phyloP scores from a whole-genome alignment of 1,140 invertebrate species.

The Belonocnema kinseyi region DNA sequence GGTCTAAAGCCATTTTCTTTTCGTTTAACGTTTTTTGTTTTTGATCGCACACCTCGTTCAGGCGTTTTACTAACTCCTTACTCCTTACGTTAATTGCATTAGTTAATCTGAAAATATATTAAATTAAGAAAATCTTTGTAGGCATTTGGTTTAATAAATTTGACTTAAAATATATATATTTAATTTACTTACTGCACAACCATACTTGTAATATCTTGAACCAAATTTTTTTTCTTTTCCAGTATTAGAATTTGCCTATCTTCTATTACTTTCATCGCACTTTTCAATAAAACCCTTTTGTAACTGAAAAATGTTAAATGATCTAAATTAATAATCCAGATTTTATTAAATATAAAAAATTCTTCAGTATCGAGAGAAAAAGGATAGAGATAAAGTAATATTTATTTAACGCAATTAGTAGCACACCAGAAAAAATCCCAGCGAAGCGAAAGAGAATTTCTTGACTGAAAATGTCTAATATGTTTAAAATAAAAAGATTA shows the following conservation, averaged over 20 bases:
- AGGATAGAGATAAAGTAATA: too few species aligned
- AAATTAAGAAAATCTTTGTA: conserved; percentile 28
- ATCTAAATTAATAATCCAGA: not conserved
- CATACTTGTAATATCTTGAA: conserved; percentile 90
- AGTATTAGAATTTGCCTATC: conserved; percentile 88
- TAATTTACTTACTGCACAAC: conserved; percentile 84
- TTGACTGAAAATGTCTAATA: too few species aligned
- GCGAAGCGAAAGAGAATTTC: too few species aligned
- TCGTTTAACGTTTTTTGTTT: conserved; percentile 89
- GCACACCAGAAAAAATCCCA: too few species aligned
- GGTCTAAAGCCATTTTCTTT: conserved; percentile 87
- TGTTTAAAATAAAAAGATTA: too few species aligned
- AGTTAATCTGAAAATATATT: conserved; percentile 79
- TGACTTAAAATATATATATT: conserved; percentile 27
- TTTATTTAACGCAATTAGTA: too few species aligned
- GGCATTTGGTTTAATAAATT: not conserved
- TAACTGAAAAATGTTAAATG: conserved; percentile 77
- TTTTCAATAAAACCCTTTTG: conserved; percentile 87
- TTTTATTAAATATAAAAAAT: too few species aligned
- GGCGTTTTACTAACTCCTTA: conserved; percentile 85
- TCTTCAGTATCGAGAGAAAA: too few species aligned
- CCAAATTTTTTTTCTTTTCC: conserved; percentile 88
- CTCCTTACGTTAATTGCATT: conserved; percentile 88
- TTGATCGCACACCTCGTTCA: conserved; percentile 89
- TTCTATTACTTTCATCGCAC: conserved; percentile 90